Evolutionary conservation across 2,797 vertebrate genomes (phyloP), one percentile per base, ranked within the genome.

Genomic region (Crocodylus rhombifer): DNA sequence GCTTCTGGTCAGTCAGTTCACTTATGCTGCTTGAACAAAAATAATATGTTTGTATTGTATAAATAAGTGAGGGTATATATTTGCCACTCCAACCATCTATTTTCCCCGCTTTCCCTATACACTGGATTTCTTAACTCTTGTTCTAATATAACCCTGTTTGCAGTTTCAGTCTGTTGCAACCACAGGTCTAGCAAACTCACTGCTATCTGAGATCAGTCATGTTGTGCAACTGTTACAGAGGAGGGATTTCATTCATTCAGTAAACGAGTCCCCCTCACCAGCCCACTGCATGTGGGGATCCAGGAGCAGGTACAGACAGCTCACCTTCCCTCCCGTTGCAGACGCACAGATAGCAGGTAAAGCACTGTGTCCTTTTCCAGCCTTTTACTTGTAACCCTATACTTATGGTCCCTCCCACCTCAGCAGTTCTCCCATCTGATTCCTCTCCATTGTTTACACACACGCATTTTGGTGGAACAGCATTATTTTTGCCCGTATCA

Each of bases 331-430:
- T 82, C 36, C 84, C 26, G 21, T 3, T 4, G 2, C 55, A 65
- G 71, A 64, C 84, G 77, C 36, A 5, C 20, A 13, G 73, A 33
- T 80, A 84, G 3, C 64, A 18, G 63, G 67, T 67, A 57, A 77
- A 3, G 65, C 58, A 42, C 14, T 2, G 0, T 4, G 7, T 30
- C 71, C 89, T 57, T n/a, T 84, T 10, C 85, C 84, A 83, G 0
- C 20, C 16, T 77, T 33, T 61, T 62, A 57, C 51, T 7, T 56
- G 87, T 30, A 82, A 80, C 58, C 61, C 69, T 80, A 18, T 86
- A 79, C 25, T 69, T 63, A 62, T 0, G 14, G 93, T 84, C 84
- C 90, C 89, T 92, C 95, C 96, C 92, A 80, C 86, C 55, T 23
- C 74, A 14, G 86, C 77, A 8, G 78, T 14, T 85, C 81, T 81